Percentiles rank a stretch among this genome's conserved stretches.
These are phyloP conservation scores for Poecile atricapillus DNA, from an alignment of 2,113 vertebrate genomes.

Conservation along the genomic window DNA sequence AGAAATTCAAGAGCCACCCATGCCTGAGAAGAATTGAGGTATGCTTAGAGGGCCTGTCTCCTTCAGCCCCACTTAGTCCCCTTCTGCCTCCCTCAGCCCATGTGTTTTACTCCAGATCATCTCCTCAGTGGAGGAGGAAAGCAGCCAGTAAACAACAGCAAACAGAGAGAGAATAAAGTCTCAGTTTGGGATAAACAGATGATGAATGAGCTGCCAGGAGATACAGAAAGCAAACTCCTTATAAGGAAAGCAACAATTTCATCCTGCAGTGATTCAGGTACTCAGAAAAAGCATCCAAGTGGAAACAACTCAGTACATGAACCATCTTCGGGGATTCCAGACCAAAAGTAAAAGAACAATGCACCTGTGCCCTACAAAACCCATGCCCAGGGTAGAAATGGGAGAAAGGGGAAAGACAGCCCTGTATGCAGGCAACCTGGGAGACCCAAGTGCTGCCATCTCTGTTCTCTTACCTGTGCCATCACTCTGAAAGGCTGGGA, in stretches of 20 bases:
- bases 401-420: not conserved
- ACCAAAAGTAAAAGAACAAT: not conserved
- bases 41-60: not conserved
- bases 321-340: not conserved
- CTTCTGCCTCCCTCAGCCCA: not conserved
- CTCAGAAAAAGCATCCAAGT: not conserved
- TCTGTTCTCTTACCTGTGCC: slow-evolving; percentile 65
- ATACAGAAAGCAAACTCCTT: not conserved
- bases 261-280: not conserved
- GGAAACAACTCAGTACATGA: not conserved
- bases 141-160: not conserved
- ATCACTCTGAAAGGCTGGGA: slow-evolving; percentile 83
- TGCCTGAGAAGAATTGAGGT: not conserved
- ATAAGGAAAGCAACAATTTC: not conserved
- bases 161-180: not conserved
- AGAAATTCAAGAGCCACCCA: not conserved
- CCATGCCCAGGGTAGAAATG: not conserved
- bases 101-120: not conserved
- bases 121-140: not conserved
- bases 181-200: not conserved
- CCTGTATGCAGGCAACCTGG: not conserved
- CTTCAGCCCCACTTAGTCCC: not conserved
- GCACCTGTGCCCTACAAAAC: not conserved
- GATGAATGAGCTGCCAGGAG: not conserved
- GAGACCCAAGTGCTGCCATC: rapidly evolving